Evolutionary conservation across 2,888 invertebrate genomes (phyloP).

Genomic region (Calameuta idolon): DNA sequence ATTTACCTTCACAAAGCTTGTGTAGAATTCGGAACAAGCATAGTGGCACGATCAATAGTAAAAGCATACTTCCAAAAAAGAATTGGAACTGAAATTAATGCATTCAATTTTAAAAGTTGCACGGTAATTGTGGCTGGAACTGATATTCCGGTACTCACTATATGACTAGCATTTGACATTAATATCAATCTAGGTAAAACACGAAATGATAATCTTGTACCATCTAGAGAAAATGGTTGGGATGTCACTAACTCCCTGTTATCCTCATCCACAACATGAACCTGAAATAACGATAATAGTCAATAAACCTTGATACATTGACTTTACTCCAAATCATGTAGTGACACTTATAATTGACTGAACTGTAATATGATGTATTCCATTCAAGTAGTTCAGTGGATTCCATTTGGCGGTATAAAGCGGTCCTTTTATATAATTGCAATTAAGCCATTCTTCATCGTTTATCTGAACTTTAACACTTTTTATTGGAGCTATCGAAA

Average conservation of each 20-base stretch:
- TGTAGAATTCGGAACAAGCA: constrained; percentile 74
- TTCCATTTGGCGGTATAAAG: constrained; percentile 82
- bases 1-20: constrained; percentile 70
- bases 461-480: constrained; percentile 78
- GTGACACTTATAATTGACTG: not conserved
- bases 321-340: not conserved
- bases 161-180: constrained; percentile 79
- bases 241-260: constrained; percentile 70
- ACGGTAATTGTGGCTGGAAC: not conserved
- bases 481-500: constrained; percentile 76
- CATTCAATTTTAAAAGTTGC: not conserved
- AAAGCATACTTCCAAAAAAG: constrained; percentile 74
- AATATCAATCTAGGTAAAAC: constrained; percentile 78
- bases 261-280: constrained; percentile 72
- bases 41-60: constrained; percentile 75
- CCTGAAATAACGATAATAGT: constrained; percentile 62
- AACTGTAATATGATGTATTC: constrained; percentile 78
- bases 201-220: constrained; percentile 75
- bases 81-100: constrained; percentile 74
- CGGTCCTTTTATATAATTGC: constrained; percentile 74
- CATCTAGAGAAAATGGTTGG: constrained; percentile 86
- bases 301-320: not conserved
- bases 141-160: constrained; percentile 72
- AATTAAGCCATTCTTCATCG: constrained; percentile 74
- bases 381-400: constrained; percentile 74